Conservation (phyloP, 2,797 vertebrate genomes). For the Helarctos malayanus region DNA sequence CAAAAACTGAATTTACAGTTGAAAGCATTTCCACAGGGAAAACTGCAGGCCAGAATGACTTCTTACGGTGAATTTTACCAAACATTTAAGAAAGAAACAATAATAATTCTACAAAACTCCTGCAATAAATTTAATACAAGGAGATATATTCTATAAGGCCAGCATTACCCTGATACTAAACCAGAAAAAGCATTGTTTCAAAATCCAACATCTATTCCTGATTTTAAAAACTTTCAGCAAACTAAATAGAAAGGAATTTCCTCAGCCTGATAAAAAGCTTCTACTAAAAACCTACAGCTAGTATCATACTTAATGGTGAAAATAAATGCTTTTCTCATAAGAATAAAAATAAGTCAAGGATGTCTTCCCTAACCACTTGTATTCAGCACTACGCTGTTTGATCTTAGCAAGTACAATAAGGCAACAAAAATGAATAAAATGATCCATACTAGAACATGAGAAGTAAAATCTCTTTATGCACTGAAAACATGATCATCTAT, state of each 20-base stretch:
- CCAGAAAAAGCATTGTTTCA: background rate
- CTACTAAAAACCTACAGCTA: background rate
- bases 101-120: background rate
- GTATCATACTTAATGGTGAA: background rate
- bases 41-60: background rate
- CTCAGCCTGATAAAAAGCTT: background rate
- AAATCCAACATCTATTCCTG: background rate
- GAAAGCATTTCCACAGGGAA: background rate
- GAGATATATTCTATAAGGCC: background rate
- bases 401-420: background rate
- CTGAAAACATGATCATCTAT: background rate
- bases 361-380: background rate
- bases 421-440: background rate
- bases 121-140: background rate
- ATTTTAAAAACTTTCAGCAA: background rate
- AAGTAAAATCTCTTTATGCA: background rate
- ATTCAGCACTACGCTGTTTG: background rate
- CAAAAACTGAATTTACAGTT: background rate
- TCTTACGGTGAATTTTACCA: background rate
- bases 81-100: background rate
- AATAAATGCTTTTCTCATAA: background rate
- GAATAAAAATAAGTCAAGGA: background rate
- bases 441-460: background rate
- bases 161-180: background rate
- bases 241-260: background rate